Percentiles rank a stretch among this genome's conserved stretches.
Conservation (phyloP, 2,113 vertebrate genomes). For the Loxodonta africana region DNA sequence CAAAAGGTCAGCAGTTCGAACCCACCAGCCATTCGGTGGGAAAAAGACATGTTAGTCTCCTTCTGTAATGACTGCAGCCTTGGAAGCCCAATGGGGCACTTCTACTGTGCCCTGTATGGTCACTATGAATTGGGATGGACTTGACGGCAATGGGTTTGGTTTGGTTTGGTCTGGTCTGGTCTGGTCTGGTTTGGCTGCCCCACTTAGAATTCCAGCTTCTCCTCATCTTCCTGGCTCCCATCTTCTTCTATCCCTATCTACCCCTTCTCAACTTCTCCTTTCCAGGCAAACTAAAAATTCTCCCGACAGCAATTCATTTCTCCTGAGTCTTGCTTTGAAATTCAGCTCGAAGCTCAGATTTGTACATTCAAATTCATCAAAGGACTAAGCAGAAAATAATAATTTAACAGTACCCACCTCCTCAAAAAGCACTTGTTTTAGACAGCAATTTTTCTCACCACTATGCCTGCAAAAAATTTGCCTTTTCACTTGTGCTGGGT, state of each 20-base stretch:
- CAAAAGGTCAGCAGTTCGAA: no score
- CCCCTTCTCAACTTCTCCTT: not conserved
- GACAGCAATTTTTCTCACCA: not conserved
- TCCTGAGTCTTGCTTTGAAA: conserved; percentile 33
- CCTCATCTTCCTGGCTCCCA: not conserved
- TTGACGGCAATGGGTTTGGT: no score
- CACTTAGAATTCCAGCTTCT: conserved; percentile 5
- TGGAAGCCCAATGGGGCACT: no score
- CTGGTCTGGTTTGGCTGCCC: not conserved
- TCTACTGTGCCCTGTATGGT: no score
- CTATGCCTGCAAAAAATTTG: not conserved
- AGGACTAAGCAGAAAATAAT: conserved; percentile 15
- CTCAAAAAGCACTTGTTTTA: not conserved
- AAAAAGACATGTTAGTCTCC: no score
- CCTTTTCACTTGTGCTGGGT: not conserved
- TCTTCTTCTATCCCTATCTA: not conserved
- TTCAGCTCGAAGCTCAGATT: conserved; percentile 33
- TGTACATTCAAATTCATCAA: conserved; percentile 14
- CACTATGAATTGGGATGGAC: no score
- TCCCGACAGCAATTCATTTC: not conserved
- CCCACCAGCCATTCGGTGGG: no score
- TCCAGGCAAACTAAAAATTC: conserved; percentile 9
- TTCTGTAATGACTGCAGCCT: no score
- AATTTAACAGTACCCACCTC: not conserved
- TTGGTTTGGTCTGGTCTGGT: no score